These are phyloP conservation scores for Sesia bembeciformis DNA, from an alignment of 2,888 invertebrate genomes.

Conservation along the genomic window DNA sequence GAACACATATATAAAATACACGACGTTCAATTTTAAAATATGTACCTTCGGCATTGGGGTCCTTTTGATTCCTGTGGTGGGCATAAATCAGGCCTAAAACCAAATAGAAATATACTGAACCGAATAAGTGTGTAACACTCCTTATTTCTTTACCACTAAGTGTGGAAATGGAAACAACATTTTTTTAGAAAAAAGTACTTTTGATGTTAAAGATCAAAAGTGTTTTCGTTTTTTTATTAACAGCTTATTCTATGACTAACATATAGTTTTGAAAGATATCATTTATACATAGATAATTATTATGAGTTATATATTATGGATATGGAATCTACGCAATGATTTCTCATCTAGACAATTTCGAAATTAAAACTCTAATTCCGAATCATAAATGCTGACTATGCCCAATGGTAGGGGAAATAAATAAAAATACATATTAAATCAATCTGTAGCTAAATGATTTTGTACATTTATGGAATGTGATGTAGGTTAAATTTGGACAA, in stretches of 20 bases:
- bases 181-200: conserved; percentile 7
- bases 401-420: conserved; percentile 3
- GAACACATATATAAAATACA: no score
- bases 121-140: no score
- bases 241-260: conserved; percentile 1
- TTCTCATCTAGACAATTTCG: not conserved
- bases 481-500: conserved; percentile 36
- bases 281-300: not conserved
- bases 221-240: conserved; percentile 4
- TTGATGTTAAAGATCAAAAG: conserved; percentile 7
- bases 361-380: not conserved
- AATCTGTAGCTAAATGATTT: conserved; percentile 24
- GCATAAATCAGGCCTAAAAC: no score
- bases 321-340: not conserved
- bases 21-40: no score
- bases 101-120: no score
- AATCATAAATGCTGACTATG: conserved; percentile 32
- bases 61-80: no score
- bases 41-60: no score
- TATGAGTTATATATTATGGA: not conserved
- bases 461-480: conserved; percentile 68
- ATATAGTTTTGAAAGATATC: not conserved
- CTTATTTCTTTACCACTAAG: conserved; percentile 27
- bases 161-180: conserved; percentile 17
- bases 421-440: conserved; percentile 14